Evolutionary conservation across 2,113 vertebrate genomes (phyloP), one percentile per base, ranked within the genome.

Genomic region (Triplophysa siluroides): DNA sequence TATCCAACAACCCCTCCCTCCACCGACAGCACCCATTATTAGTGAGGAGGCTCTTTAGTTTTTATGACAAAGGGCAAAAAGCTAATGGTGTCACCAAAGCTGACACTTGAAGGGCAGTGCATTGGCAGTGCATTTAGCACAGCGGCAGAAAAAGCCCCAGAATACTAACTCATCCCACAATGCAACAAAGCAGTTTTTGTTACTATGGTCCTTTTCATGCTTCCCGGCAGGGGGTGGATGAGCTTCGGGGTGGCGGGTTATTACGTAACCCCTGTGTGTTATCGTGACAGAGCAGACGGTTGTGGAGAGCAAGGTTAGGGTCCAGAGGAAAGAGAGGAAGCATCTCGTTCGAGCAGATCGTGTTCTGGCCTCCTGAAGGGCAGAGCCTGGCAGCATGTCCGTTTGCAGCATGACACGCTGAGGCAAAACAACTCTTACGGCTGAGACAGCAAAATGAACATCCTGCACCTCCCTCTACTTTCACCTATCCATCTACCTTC

Each of bases 321-420:
- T 72, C 60, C 60, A 63, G 73, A 76, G 60, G 58, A 78, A 66
- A 63, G 29, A 50, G 26, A 72, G 60, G 68, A 78, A 64, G 64
- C 12, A 3, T 33, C 33, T 47, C 24, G 12, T 33, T 45, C 13
- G 68, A 84, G 79, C 83, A 79, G 79, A 78, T 63, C 63, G 29
- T 78, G 79, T 79, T 84, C 79, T 75, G 71, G 12, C 23, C 79
- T 71, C 70, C 83, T 70, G 68, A 62, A 60, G 70, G 45, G 79
- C 60, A 74, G 64, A 50, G 64, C 69, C 65, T 84, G 83, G 83
- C 79, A 78, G 43, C 14, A 21, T 73, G 74, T 68, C 56, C 43
- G 62, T 26, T 41, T 68, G 67, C 67, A 54, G 62, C 75, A 63
- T 78, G 75, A 18, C 60, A 61, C 8, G 19, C n/a, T 23, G 47